phyloP scores from a whole-genome alignment of 64 coral and sea anemone genomes.

The Pocillopora verrucosa region DNA sequence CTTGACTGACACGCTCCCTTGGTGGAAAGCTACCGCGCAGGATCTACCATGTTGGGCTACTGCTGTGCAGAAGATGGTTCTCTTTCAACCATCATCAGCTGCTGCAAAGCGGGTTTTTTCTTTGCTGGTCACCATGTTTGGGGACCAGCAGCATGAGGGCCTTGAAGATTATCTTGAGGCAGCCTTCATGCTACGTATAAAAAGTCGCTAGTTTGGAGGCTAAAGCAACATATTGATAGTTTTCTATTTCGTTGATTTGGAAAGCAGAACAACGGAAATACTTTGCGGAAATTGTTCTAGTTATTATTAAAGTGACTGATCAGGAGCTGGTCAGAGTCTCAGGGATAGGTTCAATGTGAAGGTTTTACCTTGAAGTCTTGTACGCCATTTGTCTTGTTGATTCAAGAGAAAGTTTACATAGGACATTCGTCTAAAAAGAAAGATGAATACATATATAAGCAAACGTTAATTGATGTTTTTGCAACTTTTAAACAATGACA shows the following conservation, averaged over 20 bases:
- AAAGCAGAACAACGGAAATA: slow-evolving; percentile 10
- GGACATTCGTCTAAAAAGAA: neutral
- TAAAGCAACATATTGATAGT: slow-evolving; percentile 17
- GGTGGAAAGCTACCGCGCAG: too few species aligned
- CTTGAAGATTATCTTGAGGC: neutral
- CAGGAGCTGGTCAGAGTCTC: neutral
- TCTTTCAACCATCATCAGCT: slow-evolving; percentile 11
- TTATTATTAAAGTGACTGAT: neutral
- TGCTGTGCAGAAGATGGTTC: neutral
- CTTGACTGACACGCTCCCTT: too few species aligned
- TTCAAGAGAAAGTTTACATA: slow-evolving; percentile 15
- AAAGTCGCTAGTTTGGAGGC: neutral
- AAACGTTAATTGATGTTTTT: slow-evolving; percentile 14
- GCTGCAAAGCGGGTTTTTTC: slow-evolving; percentile 7
- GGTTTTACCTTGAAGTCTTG: neutral
- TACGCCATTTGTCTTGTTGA: neutral
- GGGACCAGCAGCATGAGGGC: slow-evolving; percentile 16
- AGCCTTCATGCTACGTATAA: neutral
- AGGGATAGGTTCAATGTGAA: neutral
- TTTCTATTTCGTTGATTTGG: slow-evolving; percentile 14
- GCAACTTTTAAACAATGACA: slow-evolving; percentile 1
- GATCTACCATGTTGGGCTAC: too few species aligned
- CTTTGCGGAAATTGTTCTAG: neutral
- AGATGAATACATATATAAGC: neutral
- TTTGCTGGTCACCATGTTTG: slow-evolving; percentile 27